These are phyloP conservation scores for Rosalia funebris DNA, from an alignment of 2,888 invertebrate genomes.

Conservation along the genomic window DNA sequence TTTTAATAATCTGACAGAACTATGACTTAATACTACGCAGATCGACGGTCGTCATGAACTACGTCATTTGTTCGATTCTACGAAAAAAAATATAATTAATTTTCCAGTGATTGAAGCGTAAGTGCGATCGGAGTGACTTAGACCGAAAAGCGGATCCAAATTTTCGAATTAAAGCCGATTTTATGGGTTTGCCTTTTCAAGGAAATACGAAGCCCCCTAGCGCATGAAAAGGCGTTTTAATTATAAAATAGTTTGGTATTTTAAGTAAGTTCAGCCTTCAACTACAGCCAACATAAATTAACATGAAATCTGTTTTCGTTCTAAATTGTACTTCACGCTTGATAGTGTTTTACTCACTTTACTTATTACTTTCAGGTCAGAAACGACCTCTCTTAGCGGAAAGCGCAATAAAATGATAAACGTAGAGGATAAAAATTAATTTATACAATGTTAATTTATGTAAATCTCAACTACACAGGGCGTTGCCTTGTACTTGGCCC, in stretches of 20 bases:
- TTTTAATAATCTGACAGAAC: no score
- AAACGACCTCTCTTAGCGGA: slow-evolving; percentile 12
- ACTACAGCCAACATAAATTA: slow-evolving; percentile 10
- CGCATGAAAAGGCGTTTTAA: background rate
- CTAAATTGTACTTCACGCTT: slow-evolving; percentile 20
- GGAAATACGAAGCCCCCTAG: slow-evolving; percentile 8
- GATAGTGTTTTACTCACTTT: slow-evolving; percentile 15
- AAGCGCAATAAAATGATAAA: slow-evolving; percentile 7
- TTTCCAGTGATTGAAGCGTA: background rate
- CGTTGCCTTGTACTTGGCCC: no score
- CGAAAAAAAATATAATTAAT: no score
- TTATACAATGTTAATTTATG: no score
- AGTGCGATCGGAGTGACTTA: no score
- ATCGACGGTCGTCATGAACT: no score
- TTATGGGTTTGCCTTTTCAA: slow-evolving; percentile 16
- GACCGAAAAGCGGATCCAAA: background rate
- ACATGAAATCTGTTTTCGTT: slow-evolving; percentile 6
- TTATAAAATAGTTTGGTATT: slow-evolving; percentile 12
- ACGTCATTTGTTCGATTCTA: no score
- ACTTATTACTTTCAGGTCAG: slow-evolving; percentile 1
- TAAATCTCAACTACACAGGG: no score
- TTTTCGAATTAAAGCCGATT: slow-evolving; percentile 5
- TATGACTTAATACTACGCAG: no score
- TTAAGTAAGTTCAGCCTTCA: slow-evolving; percentile 18
- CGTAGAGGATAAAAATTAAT: no score